These are phyloP conservation scores for Heliconius aoede DNA, from an alignment of 2,888 invertebrate genomes.

Conservation along the genomic window DNA sequence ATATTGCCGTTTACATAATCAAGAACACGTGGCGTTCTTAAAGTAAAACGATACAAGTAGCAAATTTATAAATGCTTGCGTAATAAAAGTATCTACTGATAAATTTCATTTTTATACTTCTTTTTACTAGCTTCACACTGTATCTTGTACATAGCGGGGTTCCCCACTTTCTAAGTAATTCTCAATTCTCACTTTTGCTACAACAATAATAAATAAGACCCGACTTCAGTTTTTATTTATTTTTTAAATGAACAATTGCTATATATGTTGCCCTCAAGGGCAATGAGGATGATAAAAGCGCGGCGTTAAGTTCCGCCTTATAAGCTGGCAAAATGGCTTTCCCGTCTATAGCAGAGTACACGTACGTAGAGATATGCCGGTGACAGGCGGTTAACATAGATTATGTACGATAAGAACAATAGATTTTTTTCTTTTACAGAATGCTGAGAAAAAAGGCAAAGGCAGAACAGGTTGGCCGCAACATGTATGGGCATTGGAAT, in stretches of 20 bases:
- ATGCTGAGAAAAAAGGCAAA: constrained; percentile 84
- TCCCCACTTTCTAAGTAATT: not conserved
- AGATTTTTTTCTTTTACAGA: constrained; percentile 53
- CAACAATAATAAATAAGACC: too few species aligned
- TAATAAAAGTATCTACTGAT: too few species aligned
- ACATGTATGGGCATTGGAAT: constrained; percentile 96
- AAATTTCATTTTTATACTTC: too few species aligned
- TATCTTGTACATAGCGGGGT: not conserved
- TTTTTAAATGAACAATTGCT: too few species aligned
- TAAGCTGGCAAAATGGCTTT: too few species aligned
- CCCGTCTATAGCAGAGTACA: not conserved
- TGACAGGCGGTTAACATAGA: too few species aligned
- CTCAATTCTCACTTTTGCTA: not conserved
- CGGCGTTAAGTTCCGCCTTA: not conserved
- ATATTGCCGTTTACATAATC: not conserved
- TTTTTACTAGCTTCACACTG: not conserved
- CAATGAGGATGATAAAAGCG: not conserved
- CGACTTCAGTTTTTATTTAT: too few species aligned
- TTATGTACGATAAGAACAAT: not conserved
- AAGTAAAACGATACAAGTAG: not conserved
- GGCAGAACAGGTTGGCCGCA: constrained; percentile 99
- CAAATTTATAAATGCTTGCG: too few species aligned
- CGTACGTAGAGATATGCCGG: too few species aligned
- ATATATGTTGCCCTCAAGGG: too few species aligned
- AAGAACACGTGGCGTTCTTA: not conserved